Conservation (phyloP, 2,888 invertebrate genomes). For the Acronicta psi region DNA sequence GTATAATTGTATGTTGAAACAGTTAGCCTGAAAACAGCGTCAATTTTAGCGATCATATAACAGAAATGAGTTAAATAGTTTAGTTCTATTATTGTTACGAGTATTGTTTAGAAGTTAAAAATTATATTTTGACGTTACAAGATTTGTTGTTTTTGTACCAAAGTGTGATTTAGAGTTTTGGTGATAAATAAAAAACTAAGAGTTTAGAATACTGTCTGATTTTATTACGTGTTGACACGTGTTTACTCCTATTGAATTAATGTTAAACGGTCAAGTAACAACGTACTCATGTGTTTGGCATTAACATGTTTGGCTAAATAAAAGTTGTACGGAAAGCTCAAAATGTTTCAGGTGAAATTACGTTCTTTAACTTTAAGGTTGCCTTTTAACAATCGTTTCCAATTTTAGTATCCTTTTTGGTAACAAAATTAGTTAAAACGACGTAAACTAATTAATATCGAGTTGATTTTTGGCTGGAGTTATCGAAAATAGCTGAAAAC, state of each 20-base stretch:
- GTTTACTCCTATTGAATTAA: constrained; percentile 4
- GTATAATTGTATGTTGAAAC: constrained; percentile 47
- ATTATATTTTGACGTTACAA: constrained; percentile 69
- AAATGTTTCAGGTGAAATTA: constrained; percentile 10
- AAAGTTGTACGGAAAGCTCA: constrained; percentile 23
- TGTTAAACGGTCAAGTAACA: constrained; percentile 13
- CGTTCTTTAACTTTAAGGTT: constrained; percentile 2
- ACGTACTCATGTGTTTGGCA: constrained; percentile 14
- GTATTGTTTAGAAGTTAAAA: constrained; percentile 66
- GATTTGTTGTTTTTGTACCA: constrained; percentile 78
- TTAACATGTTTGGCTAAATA: constrained; percentile 27
- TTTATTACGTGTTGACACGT: constrained; percentile 25
- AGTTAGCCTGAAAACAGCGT: constrained; percentile 66
- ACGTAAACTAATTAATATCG: no score
- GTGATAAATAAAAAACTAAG: constrained; percentile 71
- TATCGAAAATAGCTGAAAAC: no score
- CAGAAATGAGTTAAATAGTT: constrained; percentile 48
- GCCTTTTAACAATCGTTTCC: constrained; percentile 1
- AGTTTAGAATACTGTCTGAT: constrained; percentile 62
- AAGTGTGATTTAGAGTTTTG: constrained; percentile 77
- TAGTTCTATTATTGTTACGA: constrained; percentile 66
- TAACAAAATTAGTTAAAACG: neutral
- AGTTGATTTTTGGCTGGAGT: no score
- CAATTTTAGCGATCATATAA: constrained; percentile 72
- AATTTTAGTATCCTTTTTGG: neutral